Base-by-base conservation (phyloP, 2,797 vertebrate species). In the Falco berigora region DNA sequence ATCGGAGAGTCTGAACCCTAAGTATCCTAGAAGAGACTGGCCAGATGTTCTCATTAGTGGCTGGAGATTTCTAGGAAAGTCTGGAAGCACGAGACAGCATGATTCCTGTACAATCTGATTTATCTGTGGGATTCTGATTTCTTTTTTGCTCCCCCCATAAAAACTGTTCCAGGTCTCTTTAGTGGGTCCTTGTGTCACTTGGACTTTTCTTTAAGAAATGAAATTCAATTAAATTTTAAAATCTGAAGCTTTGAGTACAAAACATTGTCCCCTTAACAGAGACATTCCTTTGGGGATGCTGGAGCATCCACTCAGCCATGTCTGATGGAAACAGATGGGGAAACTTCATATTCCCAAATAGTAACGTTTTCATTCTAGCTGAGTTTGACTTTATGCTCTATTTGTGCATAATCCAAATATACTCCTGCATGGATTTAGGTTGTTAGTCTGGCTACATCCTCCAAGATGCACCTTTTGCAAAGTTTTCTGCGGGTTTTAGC, bases 181-280 rank as follows among this genome's bases (percentile, higher is more conserved):
- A 59, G 21, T 63, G 28, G 63, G 18, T 88, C 34, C 67, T 92
- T 76, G 12, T 87, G 64, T 56, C 49, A 69, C 88, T 92, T 86
- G 63, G 67, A 47, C 42, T 78, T 90, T 71, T 83, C 28, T 46
- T 90, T 86, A 62, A 86, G 68, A 91, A 92, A 67, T 27, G 3
- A 84, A 92, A 90, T 76, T 40, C 23, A 91, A 74, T 92, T 88
- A 92, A 55, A 93, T 76, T 93, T 94, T 87, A 82, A 92, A 66
- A 88, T 71, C 42, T 75, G 52, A 88, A 76, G 47, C 71, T 95
- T 92, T 81, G 74, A 88, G 88, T 86, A 90, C 77, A 94, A 92
- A 95, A 77, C 30, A 74, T 62, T 95, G 88, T 82, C 49, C 10
- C 63, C 30, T 28, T 90, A 88, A 76, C 67, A 92, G 55, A 84